Evolutionary conservation across 2,888 invertebrate genomes (phyloP).

Genomic region (Harmothoe impar): DNA sequence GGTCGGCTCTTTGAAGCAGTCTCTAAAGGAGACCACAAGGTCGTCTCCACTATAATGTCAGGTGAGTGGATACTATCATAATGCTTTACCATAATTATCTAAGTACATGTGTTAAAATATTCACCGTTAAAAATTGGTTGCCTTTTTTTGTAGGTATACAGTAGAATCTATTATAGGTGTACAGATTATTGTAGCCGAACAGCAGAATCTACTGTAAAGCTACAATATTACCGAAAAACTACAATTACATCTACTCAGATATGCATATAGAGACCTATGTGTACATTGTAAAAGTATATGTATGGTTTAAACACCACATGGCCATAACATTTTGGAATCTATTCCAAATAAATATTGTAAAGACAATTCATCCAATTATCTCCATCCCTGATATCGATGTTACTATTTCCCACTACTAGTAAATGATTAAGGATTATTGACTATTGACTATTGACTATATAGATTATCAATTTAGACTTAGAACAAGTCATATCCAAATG

Average conservation of each 20-base stretch:
- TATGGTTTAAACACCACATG: neutral
- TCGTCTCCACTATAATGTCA: neutral
- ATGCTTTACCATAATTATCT: neutral
- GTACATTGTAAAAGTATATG: neutral
- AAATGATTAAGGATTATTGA: no score
- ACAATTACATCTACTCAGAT: neutral
- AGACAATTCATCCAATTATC: no score
- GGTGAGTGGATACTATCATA: neutral
- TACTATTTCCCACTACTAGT: no score
- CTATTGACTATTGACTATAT: no score
- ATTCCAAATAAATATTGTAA: no score
- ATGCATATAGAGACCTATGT: neutral
- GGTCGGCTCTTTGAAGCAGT: slow-evolving; percentile 24
- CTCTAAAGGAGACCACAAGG: neutral
- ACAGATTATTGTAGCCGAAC: no score
- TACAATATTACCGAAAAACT: neutral
- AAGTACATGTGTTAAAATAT: neutral
- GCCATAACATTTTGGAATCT: neutral
- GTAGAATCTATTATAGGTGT: no score
- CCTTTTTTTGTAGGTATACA: no score
- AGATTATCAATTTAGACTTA: no score
- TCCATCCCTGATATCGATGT: no score
- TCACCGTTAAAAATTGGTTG: neutral
- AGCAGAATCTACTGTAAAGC: no score
- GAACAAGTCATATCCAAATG: no score